Evolutionary conservation across 2,113 vertebrate genomes (phyloP).

Genomic region (Anolis carolinensis): DNA sequence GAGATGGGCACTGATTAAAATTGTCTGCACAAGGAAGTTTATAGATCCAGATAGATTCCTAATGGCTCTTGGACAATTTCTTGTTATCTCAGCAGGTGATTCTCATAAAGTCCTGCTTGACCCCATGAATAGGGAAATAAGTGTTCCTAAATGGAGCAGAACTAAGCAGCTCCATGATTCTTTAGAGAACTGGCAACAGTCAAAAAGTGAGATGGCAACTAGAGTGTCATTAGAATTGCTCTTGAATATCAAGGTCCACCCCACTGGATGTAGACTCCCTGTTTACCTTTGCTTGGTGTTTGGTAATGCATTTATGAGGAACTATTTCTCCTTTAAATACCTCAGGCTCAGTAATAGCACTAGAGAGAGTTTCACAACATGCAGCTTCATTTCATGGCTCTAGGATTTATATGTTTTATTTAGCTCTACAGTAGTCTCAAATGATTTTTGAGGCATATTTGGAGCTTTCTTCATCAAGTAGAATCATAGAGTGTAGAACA

Average conservation of each 20-base stretch:
- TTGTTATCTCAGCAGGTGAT: too few relatives aligned
- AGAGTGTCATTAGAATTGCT: neutral
- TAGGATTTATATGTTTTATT: neutral
- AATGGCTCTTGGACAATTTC: too few relatives aligned
- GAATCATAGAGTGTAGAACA: neutral
- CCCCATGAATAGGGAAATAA: too few relatives aligned
- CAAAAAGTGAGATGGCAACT: too few relatives aligned
- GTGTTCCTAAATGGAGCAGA: too few relatives aligned
- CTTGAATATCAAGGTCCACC: neutral
- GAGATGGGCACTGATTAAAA: too few relatives aligned
- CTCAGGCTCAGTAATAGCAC: neutral
- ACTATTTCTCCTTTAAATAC: neutral
- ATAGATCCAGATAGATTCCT: too few relatives aligned
- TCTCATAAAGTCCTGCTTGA: too few relatives aligned
- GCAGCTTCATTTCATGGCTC: neutral
- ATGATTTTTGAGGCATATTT: slow-evolving; percentile 9
- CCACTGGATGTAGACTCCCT: neutral
- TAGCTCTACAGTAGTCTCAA: neutral
- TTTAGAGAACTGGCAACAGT: too few relatives aligned
- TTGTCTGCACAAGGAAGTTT: too few relatives aligned
- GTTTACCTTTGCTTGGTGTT: neutral
- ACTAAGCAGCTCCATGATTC: too few relatives aligned
- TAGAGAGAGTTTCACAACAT: neutral
- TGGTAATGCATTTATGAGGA: neutral
- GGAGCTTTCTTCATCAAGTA: neutral